phyloP scores from a whole-genome alignment of 2,888 invertebrate species.

The Megamerina dolium region DNA sequence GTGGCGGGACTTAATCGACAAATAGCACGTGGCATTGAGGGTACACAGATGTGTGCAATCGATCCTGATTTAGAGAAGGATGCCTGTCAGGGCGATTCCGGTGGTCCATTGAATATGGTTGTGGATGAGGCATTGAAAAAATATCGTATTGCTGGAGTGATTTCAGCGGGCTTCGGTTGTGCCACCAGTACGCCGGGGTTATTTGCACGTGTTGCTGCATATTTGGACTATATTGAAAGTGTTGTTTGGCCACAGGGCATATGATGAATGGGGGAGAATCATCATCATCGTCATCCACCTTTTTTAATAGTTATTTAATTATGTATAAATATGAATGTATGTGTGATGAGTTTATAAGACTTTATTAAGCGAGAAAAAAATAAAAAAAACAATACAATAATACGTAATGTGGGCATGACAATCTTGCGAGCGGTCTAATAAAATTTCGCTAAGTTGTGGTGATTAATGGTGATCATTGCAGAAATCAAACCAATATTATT shows the following conservation, averaged over 20 bases:
- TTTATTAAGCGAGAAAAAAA: background rate
- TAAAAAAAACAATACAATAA: too few species aligned
- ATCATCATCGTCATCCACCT: too few species aligned
- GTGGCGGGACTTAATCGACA: constrained; percentile 18
- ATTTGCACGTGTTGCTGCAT: constrained; percentile 40
- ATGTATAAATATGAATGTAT: background rate
- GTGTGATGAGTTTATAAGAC: background rate
- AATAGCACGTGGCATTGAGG: constrained; percentile 26
- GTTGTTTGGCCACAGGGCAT: constrained; percentile 44
- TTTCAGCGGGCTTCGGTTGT: constrained; percentile 41
- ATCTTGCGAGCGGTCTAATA: too few species aligned
- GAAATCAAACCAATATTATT: too few species aligned
- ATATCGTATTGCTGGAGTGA: constrained; percentile 36
- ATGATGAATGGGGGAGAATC: constrained; percentile 17
- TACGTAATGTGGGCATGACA: too few species aligned
- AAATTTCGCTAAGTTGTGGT: too few species aligned
- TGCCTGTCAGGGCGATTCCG: constrained; percentile 43
- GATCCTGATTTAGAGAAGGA: constrained; percentile 29
- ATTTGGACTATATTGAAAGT: constrained; percentile 41
- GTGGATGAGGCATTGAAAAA: constrained; percentile 21
- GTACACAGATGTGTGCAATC: constrained; percentile 30
- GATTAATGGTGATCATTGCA: too few species aligned
- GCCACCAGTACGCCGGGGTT: constrained; percentile 38
- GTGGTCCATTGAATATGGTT: constrained; percentile 37
- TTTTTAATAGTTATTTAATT: too few species aligned